These are phyloP conservation scores for Theristus sp. DNA, from an alignment of 2,888 invertebrate genomes.

Conservation along the genomic window DNA sequence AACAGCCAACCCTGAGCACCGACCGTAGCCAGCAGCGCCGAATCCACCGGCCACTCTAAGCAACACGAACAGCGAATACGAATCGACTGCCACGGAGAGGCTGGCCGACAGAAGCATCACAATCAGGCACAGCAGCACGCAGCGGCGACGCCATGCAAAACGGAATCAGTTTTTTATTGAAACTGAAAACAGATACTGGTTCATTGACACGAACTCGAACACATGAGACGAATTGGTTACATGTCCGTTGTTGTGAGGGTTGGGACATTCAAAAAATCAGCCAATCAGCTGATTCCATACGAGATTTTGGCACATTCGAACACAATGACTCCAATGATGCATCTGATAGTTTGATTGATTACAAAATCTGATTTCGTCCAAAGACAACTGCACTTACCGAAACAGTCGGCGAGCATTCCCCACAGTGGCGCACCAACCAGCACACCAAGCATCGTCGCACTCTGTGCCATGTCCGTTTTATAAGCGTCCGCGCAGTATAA, in stretches of 20 bases:
- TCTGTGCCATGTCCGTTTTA: constrained; percentile 17
- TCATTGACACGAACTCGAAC: too few relatives aligned
- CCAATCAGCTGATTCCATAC: too few relatives aligned
- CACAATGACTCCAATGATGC: too few relatives aligned
- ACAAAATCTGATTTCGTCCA: neutral
- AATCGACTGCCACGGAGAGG: too few relatives aligned
- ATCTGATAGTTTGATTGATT: neutral
- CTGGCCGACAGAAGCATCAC: neutral
- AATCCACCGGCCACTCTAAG: neutral
- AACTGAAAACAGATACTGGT: too few relatives aligned
- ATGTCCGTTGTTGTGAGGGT: too few relatives aligned
- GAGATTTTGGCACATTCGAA: too few relatives aligned
- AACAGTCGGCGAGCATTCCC: constrained; percentile 15
- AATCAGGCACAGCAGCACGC: neutral
- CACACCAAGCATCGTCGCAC: constrained; percentile 22
- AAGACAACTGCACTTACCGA: neutral
- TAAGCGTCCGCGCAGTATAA: constrained; percentile 19
- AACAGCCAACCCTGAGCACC: too few relatives aligned
- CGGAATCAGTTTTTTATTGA: too few relatives aligned
- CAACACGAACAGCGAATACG: neutral
- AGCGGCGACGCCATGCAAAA: neutral
- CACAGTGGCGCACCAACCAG: constrained; percentile 18
- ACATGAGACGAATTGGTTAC: too few relatives aligned
- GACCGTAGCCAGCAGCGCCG: constrained; percentile 3
- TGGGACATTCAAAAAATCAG: too few relatives aligned